A percentile compares a stretch with the other conserved stretches of the same genome.
phyloP scores from a whole-genome alignment of 2,797 vertebrate genomes.

The Channa striata region DNA sequence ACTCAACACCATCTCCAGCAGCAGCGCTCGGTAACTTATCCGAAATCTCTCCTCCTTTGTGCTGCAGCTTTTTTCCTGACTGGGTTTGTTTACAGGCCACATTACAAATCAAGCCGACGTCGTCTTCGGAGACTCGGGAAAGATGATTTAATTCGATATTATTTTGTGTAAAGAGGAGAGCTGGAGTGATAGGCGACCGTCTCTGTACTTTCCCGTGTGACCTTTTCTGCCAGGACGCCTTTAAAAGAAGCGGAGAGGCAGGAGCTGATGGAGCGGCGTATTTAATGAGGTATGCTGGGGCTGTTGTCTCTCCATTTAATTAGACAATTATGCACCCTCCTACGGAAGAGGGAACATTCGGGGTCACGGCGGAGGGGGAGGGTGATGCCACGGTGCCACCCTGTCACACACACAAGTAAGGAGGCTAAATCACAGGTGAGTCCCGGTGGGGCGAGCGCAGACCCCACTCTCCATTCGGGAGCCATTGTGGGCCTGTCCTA shows the following conservation, averaged over 20 bases:
- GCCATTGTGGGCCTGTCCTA: constrained; percentile 58
- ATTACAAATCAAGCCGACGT: constrained; percentile 3
- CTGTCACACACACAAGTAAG: constrained; percentile 60
- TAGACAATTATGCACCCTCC: constrained; percentile 82
- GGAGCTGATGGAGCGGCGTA: constrained; percentile 73
- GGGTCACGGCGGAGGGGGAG: constrained; percentile 68
- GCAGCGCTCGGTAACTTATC: constrained; percentile 3
- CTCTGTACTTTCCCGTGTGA: constrained; percentile 58
- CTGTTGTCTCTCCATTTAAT: constrained; percentile 80
- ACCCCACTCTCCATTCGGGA: constrained; percentile 59
- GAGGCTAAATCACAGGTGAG: constrained; percentile 77
- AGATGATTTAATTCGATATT: constrained; percentile 7
- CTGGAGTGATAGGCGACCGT: constrained; percentile 20
- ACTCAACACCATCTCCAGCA: constrained; percentile 26
- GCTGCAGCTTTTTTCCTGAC: not conserved
- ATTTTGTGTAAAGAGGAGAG: constrained; percentile 1
- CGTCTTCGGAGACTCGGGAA: not conserved
- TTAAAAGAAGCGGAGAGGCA: constrained; percentile 49
- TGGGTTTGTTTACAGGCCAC: not conserved
- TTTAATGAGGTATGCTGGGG: constrained; percentile 79
- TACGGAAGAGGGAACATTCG: constrained; percentile 65
- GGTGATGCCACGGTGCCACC: constrained; percentile 66
- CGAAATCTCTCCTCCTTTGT: not conserved
- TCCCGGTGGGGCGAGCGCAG: constrained; percentile 56
- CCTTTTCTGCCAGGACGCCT: constrained; percentile 77